A percentile compares a stretch with the other conserved stretches of the same genome.
phyloP scores from a whole-genome alignment of 2,888 invertebrate genomes.

The Malacosoma neustria region DNA sequence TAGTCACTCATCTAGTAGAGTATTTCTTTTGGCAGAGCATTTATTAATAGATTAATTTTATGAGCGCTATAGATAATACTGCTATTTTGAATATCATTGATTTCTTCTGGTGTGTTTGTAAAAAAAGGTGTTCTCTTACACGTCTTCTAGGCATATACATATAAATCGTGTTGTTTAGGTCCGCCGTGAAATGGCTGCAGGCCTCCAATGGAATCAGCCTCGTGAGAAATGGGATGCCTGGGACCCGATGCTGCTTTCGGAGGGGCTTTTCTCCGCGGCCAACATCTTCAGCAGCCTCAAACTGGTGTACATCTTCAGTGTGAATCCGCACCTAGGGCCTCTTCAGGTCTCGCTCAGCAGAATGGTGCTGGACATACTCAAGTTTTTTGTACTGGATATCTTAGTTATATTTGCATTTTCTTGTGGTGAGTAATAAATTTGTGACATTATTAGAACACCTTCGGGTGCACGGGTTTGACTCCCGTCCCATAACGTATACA shows the following conservation, averaged over 20 bases:
- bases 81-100: no score
- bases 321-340: constrained; percentile 97
- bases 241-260: constrained; percentile 97
- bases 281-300: constrained; percentile 96
- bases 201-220: constrained; percentile 78
- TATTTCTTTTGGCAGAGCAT: no score
- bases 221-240: constrained; percentile 97
- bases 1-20: no score
- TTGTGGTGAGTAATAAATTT: constrained; percentile 81
- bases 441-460: neutral
- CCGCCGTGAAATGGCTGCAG: constrained; percentile 80
- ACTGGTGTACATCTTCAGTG: constrained; percentile 97
- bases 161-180: no score
- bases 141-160: no score
- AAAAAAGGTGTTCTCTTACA: no score
- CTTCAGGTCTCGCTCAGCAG: constrained; percentile 95
- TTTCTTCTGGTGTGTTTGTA: no score
- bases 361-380: constrained; percentile 96
- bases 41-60: no score
- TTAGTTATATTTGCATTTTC: constrained; percentile 96
- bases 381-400: constrained; percentile 95
- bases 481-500: no score
- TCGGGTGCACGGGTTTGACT: no score
- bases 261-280: constrained; percentile 97
- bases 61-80: no score